Base-by-base conservation (phyloP, 2,888 invertebrate genomes). In the Brassicogethes aeneus region DNA sequence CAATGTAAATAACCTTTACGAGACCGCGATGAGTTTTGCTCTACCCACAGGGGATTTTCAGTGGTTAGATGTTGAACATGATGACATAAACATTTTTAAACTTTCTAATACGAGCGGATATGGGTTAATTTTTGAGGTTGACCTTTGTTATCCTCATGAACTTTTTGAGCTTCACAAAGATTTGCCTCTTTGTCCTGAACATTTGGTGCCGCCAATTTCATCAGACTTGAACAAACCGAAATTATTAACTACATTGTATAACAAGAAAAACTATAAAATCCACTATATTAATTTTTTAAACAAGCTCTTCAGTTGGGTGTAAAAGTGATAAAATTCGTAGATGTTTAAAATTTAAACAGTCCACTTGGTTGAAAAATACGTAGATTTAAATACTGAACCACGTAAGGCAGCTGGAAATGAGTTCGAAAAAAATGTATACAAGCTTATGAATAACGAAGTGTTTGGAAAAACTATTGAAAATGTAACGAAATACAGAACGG, bases 331-430 rank as follows among this genome's bases (percentile, higher is more conserved):
- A 35, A 40, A 40, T 36, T 17, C 31, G 31, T 29, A 40, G 16
- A 36, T 16, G 34, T 31, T 16, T 40, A 16, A 40, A 40, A 23
- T 40, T 40, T 16, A 36, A 36, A 23, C 36, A 40, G 16, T 14
- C 23, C 3, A 8, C 31, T 35, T 2, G 40, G 31, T 15, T 34
- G 10, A 17, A 15, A 2, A 12, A 3, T 40, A 40, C 13, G 36
- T 41, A 12, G 36, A 41, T 16, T 16, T 37, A 30, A 41, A 41
- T 37, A 41, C 41, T 37, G 7, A 8, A 12, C 30, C 31, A 16
- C 15, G 41, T 15, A 13, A n/a, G n/a, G n/a, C n/a, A n/a, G n/a
- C n/a, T n/a, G n/a, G n/a, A n/a, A n/a, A n/a, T n/a, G n/a, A n/a
- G 30, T 41, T 41, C 23, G 34, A 29, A 16, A 40, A 40, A 35